Conservation (phyloP, 2,797 vertebrate species). For the Sebastes vulpes region DNA sequence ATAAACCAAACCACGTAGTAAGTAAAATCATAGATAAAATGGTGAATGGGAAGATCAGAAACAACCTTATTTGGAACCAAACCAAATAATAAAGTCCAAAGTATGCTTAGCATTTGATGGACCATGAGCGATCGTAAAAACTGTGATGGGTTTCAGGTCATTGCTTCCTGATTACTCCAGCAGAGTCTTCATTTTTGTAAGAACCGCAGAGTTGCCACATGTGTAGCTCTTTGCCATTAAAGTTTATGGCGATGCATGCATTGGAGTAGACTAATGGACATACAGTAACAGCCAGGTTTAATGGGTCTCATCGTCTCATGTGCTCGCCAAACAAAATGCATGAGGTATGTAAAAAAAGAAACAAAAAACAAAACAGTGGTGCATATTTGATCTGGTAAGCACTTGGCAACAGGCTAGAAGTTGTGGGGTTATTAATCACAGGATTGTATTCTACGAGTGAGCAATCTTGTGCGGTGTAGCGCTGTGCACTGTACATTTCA, state of each 20-base stretch:
- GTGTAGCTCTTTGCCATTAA: slow-evolving; percentile 51
- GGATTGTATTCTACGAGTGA: slow-evolving; percentile 47
- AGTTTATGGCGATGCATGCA: slow-evolving; percentile 75
- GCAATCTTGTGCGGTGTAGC: slow-evolving; percentile 53
- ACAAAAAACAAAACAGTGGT: not conserved
- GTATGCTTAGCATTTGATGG: slow-evolving; percentile 4
- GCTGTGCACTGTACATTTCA: slow-evolving; percentile 48
- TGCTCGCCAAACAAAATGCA: slow-evolving; percentile 52
- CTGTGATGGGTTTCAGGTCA: slow-evolving; percentile 21
- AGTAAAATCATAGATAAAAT: not conserved
- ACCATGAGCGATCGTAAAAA: slow-evolving; percentile 33
- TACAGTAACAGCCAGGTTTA: slow-evolving; percentile 23
- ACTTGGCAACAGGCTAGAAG: slow-evolving; percentile 45
- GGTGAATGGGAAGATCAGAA: not conserved
- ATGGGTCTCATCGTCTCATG: slow-evolving; percentile 18
- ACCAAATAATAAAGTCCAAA: not conserved
- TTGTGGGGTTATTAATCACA: slow-evolving; percentile 74
- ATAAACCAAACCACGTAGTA: not conserved
- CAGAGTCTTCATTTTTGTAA: slow-evolving; percentile 21
- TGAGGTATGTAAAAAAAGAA: slow-evolving; percentile 25
- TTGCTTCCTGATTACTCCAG: slow-evolving; percentile 44
- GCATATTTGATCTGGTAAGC: slow-evolving; percentile 67
- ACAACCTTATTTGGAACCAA: not conserved
- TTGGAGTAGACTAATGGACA: slow-evolving; percentile 35
- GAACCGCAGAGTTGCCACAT: slow-evolving; percentile 20